A percentile compares a stretch with the other conserved stretches of the same genome.
Conservation (phyloP, 2,797 vertebrate genomes). For the Tarsius wallacei region DNA sequence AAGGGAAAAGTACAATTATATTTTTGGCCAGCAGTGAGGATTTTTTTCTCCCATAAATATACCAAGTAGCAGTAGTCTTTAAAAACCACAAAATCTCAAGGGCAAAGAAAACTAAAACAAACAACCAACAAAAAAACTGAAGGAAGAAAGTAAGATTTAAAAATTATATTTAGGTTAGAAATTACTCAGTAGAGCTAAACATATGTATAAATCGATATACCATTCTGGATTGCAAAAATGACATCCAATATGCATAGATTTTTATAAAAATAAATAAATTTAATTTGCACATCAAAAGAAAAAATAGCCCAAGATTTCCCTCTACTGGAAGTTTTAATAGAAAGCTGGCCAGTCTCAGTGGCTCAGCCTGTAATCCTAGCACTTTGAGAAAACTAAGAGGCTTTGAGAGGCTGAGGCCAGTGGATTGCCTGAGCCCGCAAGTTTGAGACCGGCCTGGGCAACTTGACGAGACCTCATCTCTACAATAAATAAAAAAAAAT, state of each 20-base stretch:
- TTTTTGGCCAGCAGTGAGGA: constrained; percentile 5
- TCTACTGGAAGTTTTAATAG: constrained; percentile 3
- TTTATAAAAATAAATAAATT: background rate
- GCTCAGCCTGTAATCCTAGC: too few relatives aligned
- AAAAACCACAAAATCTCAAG: constrained; percentile 28
- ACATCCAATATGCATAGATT: background rate
- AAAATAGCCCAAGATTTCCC: background rate
- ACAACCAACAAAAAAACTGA: background rate
- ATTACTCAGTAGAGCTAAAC: background rate
- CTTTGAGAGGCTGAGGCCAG: too few relatives aligned
- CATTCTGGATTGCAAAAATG: background rate
- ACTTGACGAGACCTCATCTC: too few relatives aligned
- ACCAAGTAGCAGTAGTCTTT: background rate
- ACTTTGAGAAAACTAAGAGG: too few relatives aligned
- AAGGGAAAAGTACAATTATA: background rate
- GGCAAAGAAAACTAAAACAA: constrained; percentile 28
- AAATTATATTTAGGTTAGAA: background rate
- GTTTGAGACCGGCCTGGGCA: too few relatives aligned
- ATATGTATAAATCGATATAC: background rate
- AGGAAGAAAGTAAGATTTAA: constrained; percentile 1
- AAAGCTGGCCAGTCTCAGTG: background rate
- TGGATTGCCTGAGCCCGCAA: too few relatives aligned
- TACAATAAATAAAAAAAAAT: too few relatives aligned
- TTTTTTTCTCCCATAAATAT: background rate
- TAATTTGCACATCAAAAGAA: background rate